These are phyloP conservation scores for Conchocele bisecta DNA, from an alignment of 2,888 invertebrate species.

Conservation along the genomic window DNA sequence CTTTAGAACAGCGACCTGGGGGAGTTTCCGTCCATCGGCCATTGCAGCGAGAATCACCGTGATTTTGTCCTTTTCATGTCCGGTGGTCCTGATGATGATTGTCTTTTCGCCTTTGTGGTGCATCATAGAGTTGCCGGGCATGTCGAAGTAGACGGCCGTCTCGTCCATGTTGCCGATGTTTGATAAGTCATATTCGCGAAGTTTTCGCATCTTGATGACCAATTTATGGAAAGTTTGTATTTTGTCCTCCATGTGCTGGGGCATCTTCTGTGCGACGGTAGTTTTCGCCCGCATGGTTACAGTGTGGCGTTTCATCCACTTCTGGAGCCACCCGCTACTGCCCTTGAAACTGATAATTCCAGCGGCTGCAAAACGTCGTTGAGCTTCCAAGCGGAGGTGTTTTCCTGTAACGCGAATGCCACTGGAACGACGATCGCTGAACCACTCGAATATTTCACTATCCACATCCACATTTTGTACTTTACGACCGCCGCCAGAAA, in stretches of 20 bases:
- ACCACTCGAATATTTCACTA: conserved; percentile 24
- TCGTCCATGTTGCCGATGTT: conserved; percentile 11
- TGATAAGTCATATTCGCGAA: too few species aligned
- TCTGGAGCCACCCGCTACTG: conserved; percentile 13
- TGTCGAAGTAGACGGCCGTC: conserved; percentile 23
- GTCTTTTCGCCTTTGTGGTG: conserved; percentile 20
- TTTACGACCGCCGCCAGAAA: conserved; percentile 11
- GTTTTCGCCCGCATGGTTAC: conserved; percentile 20
- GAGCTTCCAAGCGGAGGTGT: conserved; percentile 10
- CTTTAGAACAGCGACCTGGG: conserved; percentile 16
- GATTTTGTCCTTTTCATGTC: conserved; percentile 29
- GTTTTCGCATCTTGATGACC: not conserved
- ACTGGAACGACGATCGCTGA: not conserved
- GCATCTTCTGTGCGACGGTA: conserved; percentile 17
- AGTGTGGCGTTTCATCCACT: conserved; percentile 19
- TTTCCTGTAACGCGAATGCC: conserved; percentile 17
- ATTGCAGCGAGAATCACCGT: conserved; percentile 20
- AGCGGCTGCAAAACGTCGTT: not conserved
- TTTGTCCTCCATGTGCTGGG: conserved; percentile 13
- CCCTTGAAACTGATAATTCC: conserved; percentile 30
- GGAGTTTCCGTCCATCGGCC: conserved; percentile 22
- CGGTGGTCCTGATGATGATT: conserved; percentile 18
- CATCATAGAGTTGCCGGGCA: conserved; percentile 26
- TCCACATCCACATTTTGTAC: not conserved
- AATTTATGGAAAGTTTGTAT: not conserved